phyloP scores from a whole-genome alignment of 2,888 invertebrate species.

The Bellardia bayeri region DNA sequence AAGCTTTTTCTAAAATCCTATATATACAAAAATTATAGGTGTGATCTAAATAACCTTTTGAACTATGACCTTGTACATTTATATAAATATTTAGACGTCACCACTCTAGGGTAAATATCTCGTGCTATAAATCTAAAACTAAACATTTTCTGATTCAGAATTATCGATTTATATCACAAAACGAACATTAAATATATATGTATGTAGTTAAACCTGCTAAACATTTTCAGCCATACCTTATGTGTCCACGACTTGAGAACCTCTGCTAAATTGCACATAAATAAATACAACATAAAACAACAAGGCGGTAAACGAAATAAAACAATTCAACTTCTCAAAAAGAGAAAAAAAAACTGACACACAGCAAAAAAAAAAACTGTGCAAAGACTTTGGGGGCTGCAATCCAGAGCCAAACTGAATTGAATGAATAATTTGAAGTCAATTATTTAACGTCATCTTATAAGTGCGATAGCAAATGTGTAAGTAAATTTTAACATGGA shows the following conservation, averaged over 20 bases:
- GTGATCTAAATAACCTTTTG: too few relatives aligned
- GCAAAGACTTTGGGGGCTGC: conserved; percentile 51
- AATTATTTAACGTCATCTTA: conserved; percentile 70
- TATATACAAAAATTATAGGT: too few relatives aligned
- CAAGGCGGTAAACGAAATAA: conserved; percentile 51
- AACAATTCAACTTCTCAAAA: conserved; percentile 20
- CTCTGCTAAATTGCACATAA: background rate
- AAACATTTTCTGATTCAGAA: too few relatives aligned
- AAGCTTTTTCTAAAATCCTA: too few relatives aligned
- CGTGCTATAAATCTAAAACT: too few relatives aligned
- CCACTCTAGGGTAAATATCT: too few relatives aligned
- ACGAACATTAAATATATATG: too few relatives aligned
- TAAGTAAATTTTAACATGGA: conserved; percentile 42
- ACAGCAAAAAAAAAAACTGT: conserved; percentile 1
- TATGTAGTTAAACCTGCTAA: too few relatives aligned
- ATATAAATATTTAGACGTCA: too few relatives aligned
- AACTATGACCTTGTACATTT: too few relatives aligned
- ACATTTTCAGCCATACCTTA: too few relatives aligned
- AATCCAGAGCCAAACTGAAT: conserved; percentile 46
- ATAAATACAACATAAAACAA: conserved; percentile 29
- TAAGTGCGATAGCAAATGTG: conserved; percentile 61
- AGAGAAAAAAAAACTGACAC: background rate
- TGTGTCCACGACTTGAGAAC: background rate
- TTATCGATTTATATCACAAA: too few relatives aligned
- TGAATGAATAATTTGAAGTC: conserved; percentile 68